Evolutionary conservation across 2,888 invertebrate genomes (phyloP), one percentile per base, ranked within the genome.

Genomic region (Pandemis cinnamomeana): DNA sequence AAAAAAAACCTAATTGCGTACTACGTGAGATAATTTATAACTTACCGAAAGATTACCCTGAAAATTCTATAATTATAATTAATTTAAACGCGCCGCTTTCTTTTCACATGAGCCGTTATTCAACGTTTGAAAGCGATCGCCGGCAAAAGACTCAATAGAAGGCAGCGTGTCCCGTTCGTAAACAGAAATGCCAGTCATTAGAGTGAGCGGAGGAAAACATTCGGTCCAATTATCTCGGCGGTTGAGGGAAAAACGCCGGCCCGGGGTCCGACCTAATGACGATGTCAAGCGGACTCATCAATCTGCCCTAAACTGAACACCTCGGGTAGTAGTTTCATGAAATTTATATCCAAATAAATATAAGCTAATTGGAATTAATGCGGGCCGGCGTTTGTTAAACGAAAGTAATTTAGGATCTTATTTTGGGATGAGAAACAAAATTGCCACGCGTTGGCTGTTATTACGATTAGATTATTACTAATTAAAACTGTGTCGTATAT

Each of bases 161-260:
- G 88, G 83, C 84, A 84, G 86, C 84, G 82, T 88, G 91, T 91
- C 90, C 87, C 89, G 87, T 87, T 86, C 86, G 90, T 89, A 91
- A 92, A 93, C 90, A 92, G 88, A 92, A 91, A 88, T 90, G 91
- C 89, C 90, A 89, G 93, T 92, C 92, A 92, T 93, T 92, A 93
- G 88, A 89, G 85, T 80, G 88, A 83, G 81, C 88, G 88, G 87
- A 86, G 87, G 89, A 91, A 90, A 92, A 91, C 90, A 91, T 91
- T 91, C 87, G 87, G 86, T 88, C 89, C 92, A 93, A 93, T 93
- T 92, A 92, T 92, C 88, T 87, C 80, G 83, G 78, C 77, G 75
- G 80, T 72, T 66, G 81, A 80, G 80, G 84, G 87, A 88, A 92
- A 91, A 91, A 90, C 87, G 86, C 82, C 82, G 81, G 85, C 80